Conservation (phyloP, 1,140 invertebrate species). For the Eufriesea mexicana region DNA sequence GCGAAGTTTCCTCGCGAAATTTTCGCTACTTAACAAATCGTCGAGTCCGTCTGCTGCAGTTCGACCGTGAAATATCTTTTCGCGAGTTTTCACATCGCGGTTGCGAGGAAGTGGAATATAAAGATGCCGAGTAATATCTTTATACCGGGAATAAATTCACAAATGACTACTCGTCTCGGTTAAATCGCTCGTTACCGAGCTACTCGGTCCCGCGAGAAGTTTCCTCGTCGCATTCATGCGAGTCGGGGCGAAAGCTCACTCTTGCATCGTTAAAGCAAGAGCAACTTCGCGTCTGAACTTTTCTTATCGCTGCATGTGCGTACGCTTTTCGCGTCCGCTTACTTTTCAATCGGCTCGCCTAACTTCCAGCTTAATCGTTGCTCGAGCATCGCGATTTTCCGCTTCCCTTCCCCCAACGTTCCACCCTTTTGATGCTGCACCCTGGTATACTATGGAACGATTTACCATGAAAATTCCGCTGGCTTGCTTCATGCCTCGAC, state of each 20-base stretch:
- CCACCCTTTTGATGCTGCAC: background rate
- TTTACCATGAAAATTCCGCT: background rate
- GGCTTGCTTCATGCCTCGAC: background rate
- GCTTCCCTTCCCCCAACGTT: background rate
- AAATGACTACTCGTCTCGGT: background rate
- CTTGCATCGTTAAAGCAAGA: background rate
- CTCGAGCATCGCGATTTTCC: background rate
- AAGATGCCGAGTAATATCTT: background rate
- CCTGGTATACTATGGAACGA: background rate
- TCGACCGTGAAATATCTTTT: background rate
- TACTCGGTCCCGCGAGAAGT: background rate
- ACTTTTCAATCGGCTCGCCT: background rate
- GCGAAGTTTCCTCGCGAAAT: conserved; percentile 11
- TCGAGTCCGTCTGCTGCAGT: background rate
- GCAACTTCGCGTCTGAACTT: background rate
- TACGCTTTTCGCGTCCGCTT: background rate
- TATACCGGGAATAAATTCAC: background rate
- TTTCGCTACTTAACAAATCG: conserved; percentile 9
- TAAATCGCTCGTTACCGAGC: background rate
- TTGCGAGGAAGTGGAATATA: background rate
- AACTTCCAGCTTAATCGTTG: conserved; percentile 5
- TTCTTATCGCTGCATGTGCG: background rate
- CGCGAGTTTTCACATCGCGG: background rate
- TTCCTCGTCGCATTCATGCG: background rate
- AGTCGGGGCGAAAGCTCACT: background rate